Percentiles rank a stretch among this genome's conserved stretches.
Conservation (phyloP, 2,888 invertebrate genomes). For the Calameuta filiformis region DNA sequence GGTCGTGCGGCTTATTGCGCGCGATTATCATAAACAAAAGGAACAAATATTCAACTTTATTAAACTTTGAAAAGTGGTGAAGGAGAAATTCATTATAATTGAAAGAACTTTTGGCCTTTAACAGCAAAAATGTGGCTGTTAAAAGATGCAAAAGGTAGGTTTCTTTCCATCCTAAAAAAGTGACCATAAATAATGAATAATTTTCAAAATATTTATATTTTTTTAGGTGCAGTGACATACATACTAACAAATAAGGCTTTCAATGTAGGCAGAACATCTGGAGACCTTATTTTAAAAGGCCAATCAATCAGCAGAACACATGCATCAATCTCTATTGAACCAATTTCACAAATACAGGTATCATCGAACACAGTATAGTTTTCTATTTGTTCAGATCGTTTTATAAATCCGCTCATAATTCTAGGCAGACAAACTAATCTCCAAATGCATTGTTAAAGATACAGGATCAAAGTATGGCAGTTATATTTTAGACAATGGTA, state of each 20-base stretch:
- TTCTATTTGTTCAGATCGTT: neutral
- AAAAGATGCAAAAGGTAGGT: neutral
- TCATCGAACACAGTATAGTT: neutral
- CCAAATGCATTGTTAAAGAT: neutral
- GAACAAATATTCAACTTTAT: neutral
- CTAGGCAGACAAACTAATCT: neutral
- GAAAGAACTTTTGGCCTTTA: neutral
- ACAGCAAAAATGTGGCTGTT: neutral
- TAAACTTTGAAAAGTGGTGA: neutral
- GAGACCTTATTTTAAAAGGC: neutral
- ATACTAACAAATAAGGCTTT: neutral
- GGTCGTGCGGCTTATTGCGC: neutral
- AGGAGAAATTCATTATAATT: neutral
- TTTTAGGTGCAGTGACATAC: neutral
- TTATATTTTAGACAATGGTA: neutral
- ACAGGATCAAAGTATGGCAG: neutral
- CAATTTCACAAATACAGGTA: neutral
- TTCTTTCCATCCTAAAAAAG: neutral
- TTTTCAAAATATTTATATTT: neutral
- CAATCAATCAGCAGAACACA: neutral
- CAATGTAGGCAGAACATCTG: neutral
- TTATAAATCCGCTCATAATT: neutral
- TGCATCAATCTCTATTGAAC: neutral
- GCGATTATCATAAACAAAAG: neutral
- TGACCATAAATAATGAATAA: neutral